Evolutionary conservation across 2,113 vertebrate species (phyloP).

Genomic region (Platycercus adscitus): DNA sequence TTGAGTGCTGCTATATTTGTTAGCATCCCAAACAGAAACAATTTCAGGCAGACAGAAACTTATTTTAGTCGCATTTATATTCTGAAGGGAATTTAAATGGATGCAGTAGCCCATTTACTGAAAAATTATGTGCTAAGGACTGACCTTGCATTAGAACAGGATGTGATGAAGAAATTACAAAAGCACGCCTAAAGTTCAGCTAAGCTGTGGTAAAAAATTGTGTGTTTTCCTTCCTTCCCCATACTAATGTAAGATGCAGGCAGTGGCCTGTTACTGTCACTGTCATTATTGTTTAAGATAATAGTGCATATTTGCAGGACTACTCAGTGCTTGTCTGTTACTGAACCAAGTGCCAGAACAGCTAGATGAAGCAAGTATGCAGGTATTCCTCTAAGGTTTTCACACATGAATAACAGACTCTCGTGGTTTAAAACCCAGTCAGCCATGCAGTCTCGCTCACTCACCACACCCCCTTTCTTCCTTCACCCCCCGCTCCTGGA

Average conservation of each 20-base stretch:
- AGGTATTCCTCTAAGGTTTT: background rate
- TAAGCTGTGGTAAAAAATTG: background rate
- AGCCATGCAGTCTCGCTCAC: no score
- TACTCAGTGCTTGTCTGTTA: background rate
- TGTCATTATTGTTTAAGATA: background rate
- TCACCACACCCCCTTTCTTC: no score
- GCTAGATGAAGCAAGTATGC: background rate
- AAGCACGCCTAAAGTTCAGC: background rate
- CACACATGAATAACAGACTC: background rate
- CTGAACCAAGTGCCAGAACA: background rate
- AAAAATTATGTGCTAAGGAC: background rate
- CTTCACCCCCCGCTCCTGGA: no score
- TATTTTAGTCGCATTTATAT: background rate
- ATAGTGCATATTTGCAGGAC: background rate
- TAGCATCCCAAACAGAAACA: background rate
- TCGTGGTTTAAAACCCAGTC: no score
- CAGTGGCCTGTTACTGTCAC: background rate
- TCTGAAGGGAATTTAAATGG: background rate
- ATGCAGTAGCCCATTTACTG: background rate
- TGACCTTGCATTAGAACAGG: background rate
- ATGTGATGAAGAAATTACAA: background rate
- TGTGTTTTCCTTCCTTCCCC: background rate
- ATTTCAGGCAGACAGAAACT: background rate
- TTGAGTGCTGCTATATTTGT: background rate
- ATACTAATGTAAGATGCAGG: background rate